Percentiles rank a stretch among this genome's conserved stretches.
phyloP scores from a whole-genome alignment of 2,113 vertebrate genomes.

The Xiphias gladius region DNA sequence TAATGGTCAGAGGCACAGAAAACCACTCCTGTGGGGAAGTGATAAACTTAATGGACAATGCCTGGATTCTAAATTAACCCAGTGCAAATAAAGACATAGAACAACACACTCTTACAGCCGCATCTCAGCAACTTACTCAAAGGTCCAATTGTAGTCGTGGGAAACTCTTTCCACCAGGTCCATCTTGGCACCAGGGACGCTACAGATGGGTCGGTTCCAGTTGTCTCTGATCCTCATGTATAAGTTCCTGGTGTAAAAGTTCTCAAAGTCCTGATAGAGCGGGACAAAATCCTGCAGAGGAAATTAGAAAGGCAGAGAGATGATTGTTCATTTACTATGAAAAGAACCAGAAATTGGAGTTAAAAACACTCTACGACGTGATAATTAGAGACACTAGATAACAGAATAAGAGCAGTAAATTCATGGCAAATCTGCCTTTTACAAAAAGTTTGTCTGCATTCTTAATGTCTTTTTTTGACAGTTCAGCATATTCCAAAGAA shows the following conservation, averaged over 20 bases:
- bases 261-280: constrained; percentile 97
- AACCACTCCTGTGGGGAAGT: background rate
- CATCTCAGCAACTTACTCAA: constrained; percentile 86
- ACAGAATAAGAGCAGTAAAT: background rate
- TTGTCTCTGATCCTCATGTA: constrained; percentile 98
- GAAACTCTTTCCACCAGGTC: constrained; percentile 92
- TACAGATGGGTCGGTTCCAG: constrained; percentile 96
- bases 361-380: too few species aligned
- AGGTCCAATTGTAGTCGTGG: constrained; percentile 96
- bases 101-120: background rate
- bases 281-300: constrained; percentile 93
- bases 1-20: background rate
- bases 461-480: too few species aligned
- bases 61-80: background rate
- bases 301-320: background rate
- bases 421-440: background rate
- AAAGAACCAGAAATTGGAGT: background rate
- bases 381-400: too few species aligned
- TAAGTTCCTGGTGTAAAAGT: constrained; percentile 97
- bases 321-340: background rate
- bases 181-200: constrained; percentile 93
- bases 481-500: background rate
- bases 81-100: background rate
- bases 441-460: background rate
- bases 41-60: background rate